Base-by-base conservation (phyloP, 2,888 invertebrate genomes). In the Leptinotarsa rubiginosa region DNA sequence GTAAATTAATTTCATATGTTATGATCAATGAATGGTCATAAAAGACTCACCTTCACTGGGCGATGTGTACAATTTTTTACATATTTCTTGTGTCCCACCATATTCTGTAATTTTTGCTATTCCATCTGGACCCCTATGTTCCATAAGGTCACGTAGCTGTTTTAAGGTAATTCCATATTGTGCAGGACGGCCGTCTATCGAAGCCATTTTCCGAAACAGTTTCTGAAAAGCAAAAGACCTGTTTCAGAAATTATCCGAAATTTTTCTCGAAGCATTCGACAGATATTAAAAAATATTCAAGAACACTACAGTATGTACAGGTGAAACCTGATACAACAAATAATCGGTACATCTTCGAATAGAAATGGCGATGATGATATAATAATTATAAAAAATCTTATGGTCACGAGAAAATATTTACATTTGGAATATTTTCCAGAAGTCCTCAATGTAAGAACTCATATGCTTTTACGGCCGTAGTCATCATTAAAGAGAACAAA, bases 81-180 rank as follows among this genome's bases (percentile, higher is more conserved):
- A 99, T 87, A 99, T 89, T 89, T 98, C 98, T 89, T 95, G 94
- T 84, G 96, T 94, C 86, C 98, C 97, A 85, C 97, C 97, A 88
- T 94, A 92, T 88, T 96, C 94, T 89, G 93, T 92, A 88, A 99
- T 92, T 91, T 95, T 95, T 87, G 93, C 93, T 87, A 97, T 91
- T 85, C 97, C 99, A 90, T 99, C 99, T 85, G 93, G 92, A 85
- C 98, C 98, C 86, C 98, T 94, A 89, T 93, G 91, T 92, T 99
- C 98, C 99, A 99, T 99, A 90, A 99, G 94, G 91, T 97, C 97
- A 87, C 98, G 96, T 89, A 99, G 93, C 91, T 99, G 97, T 90
- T 95, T 95, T 87, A 99, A 94, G 89, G 96, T 93, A 90, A 98
- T 93, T 91, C 97, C 98, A 94, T 97, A 98, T 91, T 96, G 95